Percentiles rank a stretch among this genome's conserved stretches.
phyloP scores from a whole-genome alignment of 2,888 invertebrate genomes.

The Phania funesta region DNA sequence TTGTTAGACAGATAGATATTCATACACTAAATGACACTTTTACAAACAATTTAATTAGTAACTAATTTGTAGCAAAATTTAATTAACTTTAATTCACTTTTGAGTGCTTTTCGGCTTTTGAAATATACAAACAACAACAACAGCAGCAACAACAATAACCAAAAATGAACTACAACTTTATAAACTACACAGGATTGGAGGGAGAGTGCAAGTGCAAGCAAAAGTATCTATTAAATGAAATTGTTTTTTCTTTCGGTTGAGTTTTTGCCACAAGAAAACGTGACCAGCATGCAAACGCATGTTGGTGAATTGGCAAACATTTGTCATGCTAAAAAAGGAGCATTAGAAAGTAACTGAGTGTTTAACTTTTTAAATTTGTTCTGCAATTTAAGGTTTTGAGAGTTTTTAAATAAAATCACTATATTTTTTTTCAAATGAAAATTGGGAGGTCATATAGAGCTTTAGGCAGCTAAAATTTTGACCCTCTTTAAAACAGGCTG shows the following conservation, averaged over 20 bases:
- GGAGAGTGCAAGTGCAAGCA: constrained; percentile 7
- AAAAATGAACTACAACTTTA: constrained; percentile 10
- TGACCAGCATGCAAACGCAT: constrained; percentile 42
- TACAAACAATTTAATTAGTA: constrained; percentile 70
- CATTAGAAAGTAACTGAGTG: too few species aligned
- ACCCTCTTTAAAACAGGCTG: too few species aligned
- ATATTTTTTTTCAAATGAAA: too few species aligned
- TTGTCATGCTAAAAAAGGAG: not conserved
- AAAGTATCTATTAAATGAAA: constrained; percentile 28
- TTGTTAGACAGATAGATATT: not conserved
- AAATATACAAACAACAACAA: constrained; percentile 8
- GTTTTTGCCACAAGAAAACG: constrained; percentile 34
- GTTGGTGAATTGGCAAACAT: not conserved
- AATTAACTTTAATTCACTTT: constrained; percentile 69
- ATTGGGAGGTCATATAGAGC: too few species aligned
- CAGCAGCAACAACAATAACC: not conserved
- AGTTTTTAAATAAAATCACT: too few species aligned
- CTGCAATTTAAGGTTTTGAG: too few species aligned
- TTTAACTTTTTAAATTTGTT: too few species aligned
- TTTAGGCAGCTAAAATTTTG: too few species aligned
- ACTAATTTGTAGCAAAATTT: constrained; percentile 69
- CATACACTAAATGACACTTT: constrained; percentile 56
- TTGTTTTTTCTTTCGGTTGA: constrained; percentile 1
- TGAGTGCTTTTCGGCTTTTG: constrained; percentile 57
- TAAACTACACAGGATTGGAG: constrained; percentile 19